phyloP scores from a whole-genome alignment of 2,113 vertebrate genomes.

The Stegastes partitus region DNA sequence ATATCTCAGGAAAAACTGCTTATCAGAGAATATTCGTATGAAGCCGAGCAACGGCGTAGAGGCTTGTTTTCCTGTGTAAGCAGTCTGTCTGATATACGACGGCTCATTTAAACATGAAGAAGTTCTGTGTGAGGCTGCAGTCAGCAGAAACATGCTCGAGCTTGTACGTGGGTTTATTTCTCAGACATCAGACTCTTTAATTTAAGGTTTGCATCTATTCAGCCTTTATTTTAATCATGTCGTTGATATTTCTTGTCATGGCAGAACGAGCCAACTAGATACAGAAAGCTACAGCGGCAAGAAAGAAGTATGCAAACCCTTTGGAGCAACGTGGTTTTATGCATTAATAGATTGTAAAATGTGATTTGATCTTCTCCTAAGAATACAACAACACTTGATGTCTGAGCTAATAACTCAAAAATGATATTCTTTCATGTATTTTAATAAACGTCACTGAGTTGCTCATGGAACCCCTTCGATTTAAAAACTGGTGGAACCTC shows the following conservation, averaged over 20 bases:
- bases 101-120: background rate
- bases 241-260: no score
- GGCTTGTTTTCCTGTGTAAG: slow-evolving; percentile 8
- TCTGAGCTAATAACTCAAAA: background rate
- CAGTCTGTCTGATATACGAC: slow-evolving; percentile 26
- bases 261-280: no score
- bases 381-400: background rate
- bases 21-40: slow-evolving; percentile 4
- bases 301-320: background rate
- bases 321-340: background rate
- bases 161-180: background rate
- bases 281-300: no score
- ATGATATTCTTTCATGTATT: background rate
- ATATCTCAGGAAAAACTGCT: no score
- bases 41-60: background rate
- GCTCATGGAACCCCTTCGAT: no score
- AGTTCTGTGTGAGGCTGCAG: background rate
- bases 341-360: slow-evolving; percentile 1
- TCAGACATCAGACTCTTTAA: background rate
- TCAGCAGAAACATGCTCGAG: slow-evolving; percentile 20
- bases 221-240: no score
- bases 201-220: background rate
- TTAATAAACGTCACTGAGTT: no score
- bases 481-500: no score
- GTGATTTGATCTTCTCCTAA: slow-evolving; percentile 3